Conservation (phyloP, 2,888 invertebrate species). For the Poecilus cupreus region DNA sequence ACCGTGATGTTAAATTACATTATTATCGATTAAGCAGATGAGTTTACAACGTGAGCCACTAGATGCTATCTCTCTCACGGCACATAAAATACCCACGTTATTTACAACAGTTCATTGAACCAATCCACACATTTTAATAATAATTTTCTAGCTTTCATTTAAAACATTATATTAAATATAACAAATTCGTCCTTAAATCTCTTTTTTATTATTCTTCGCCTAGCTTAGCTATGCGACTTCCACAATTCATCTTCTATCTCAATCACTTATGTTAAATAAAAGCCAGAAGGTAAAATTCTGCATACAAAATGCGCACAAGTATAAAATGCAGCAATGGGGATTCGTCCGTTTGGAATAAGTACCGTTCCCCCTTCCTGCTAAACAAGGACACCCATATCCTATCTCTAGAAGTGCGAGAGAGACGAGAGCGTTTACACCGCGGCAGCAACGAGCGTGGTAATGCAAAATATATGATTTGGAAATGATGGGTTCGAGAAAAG, state of each 20-base stretch:
- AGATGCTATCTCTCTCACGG: too few relatives aligned
- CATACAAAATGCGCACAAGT: conserved; percentile 16
- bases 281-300: neutral
- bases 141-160: too few relatives aligned
- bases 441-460: conserved; percentile 38
- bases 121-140: too few relatives aligned
- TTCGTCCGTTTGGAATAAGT: conserved; percentile 42
- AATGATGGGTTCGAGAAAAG: conserved; percentile 46
- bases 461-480: conserved; percentile 57
- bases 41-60: too few relatives aligned
- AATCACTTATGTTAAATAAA: conserved; percentile 41
- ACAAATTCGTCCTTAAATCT: neutral
- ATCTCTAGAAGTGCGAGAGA: neutral
- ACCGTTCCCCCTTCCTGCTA: neutral
- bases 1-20: too few relatives aligned
- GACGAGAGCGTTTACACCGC: neutral
- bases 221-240: neutral
- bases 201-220: neutral
- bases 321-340: conserved; percentile 42
- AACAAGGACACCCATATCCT: neutral
- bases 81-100: too few relatives aligned
- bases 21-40: too few relatives aligned
- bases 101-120: too few relatives aligned
- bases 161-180: too few relatives aligned
- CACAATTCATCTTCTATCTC: neutral